A percentile compares a stretch with the other conserved stretches of the same genome.
Conservation (phyloP, 1,140 invertebrate genomes). For the Megalonaias nervosa region DNA sequence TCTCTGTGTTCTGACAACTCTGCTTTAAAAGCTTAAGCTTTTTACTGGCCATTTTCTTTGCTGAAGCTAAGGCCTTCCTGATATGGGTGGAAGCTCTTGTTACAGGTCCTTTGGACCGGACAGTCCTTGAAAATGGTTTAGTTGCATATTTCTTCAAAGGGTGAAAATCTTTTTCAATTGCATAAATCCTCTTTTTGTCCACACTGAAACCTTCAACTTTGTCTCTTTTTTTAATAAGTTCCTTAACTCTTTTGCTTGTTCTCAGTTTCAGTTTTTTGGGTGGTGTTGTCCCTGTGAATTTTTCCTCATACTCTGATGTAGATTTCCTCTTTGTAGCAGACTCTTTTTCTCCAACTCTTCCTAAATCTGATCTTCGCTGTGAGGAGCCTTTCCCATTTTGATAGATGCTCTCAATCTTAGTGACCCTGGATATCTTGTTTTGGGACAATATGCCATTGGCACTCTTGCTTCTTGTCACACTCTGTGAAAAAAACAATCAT, state of each 20-base stretch:
- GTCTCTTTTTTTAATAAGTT: constrained; percentile 3
- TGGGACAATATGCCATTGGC: no score
- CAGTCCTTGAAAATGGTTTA: constrained; percentile 5
- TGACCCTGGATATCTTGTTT: no score
- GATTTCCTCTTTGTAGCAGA: no score
- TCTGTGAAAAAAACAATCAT: no score
- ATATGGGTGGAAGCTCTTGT: constrained; percentile 31
- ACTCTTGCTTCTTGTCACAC: no score
- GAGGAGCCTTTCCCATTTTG: no score
- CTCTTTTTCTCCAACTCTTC: no score
- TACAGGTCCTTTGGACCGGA: constrained; percentile 24
- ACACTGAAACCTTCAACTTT: neutral
- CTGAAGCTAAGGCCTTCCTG: constrained; percentile 17
- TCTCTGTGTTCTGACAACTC: neutral
- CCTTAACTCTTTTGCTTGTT: neutral
- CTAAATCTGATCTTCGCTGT: no score
- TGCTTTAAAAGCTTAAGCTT: constrained; percentile 25
- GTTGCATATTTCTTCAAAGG: constrained; percentile 25
- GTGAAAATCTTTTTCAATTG: constrained; percentile 16
- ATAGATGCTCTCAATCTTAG: no score
- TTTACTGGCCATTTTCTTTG: constrained; percentile 33
- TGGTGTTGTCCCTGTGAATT: neutral
- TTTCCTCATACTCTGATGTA: no score
- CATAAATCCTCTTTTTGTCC: neutral
- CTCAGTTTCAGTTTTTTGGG: constrained; percentile 14